Evolutionary conservation across 2,113 vertebrate genomes (phyloP).

Genomic region (Lichenostomus cassidix): DNA sequence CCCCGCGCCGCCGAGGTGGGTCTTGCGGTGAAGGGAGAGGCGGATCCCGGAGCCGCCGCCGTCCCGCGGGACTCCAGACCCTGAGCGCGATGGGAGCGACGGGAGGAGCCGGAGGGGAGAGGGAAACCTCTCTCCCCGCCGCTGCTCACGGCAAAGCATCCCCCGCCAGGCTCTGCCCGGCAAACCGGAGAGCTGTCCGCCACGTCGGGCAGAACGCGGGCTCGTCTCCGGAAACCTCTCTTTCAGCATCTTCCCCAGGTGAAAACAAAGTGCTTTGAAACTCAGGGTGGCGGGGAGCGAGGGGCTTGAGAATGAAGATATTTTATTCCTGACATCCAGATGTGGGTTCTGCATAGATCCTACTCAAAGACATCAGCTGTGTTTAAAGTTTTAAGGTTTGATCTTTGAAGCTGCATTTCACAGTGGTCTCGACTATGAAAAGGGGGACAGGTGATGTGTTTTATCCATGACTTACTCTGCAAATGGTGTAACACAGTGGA

Average conservation of each 20-base stretch:
- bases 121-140: too few species aligned
- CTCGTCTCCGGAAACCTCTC: neutral
- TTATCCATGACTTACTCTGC: neutral
- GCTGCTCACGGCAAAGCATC: neutral
- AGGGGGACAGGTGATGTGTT: neutral
- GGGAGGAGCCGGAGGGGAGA: rapidly evolving
- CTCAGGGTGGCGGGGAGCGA: neutral
- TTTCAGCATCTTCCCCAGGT: neutral
- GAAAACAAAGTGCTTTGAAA: neutral
- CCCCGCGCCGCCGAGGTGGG: neutral
- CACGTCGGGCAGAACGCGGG: neutral
- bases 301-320: neutral
- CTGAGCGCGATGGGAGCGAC: neutral
- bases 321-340: neutral
- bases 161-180: neutral
- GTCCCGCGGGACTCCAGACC: neutral
- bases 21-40: neutral
- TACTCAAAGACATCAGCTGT: neutral
- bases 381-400: neutral
- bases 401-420: neutral
- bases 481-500: neutral
- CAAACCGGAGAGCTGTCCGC: neutral
- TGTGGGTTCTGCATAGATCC: neutral
- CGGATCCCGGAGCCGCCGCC: neutral
- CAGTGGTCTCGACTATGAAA: neutral